Percentiles rank a stretch among this genome's conserved stretches.
Conservation (phyloP, 2,888 invertebrate species). For the Dryobotodes eremita region DNA sequence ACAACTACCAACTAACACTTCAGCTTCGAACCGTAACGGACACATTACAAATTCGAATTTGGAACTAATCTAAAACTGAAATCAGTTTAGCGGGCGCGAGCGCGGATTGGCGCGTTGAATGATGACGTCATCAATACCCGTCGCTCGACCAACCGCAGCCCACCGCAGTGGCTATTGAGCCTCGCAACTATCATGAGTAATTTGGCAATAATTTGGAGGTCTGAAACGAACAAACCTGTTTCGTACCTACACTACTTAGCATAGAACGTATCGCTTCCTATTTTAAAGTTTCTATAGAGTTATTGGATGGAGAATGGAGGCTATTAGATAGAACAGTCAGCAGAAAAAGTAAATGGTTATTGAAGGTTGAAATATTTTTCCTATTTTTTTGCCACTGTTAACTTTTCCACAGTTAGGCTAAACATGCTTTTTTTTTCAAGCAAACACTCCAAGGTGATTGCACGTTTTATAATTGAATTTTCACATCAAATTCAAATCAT, state of each 20-base stretch:
- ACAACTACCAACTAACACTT: constrained; percentile 32
- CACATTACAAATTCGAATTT: constrained; percentile 84
- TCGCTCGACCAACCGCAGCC: constrained; percentile 83
- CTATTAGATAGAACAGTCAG: neutral
- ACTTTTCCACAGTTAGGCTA: neutral
- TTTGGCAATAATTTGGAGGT: constrained; percentile 67
- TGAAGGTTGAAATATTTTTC: neutral
- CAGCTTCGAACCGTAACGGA: constrained; percentile 60
- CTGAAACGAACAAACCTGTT: constrained; percentile 49
- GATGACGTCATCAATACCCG: constrained; percentile 88
- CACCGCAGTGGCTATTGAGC: constrained; percentile 67
- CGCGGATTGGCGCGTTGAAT: constrained; percentile 86
- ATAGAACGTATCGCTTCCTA: constrained; percentile 3
- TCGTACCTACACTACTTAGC: constrained; percentile 3
- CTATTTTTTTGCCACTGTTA: neutral
- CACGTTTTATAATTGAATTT: neutral
- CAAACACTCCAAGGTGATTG: neutral
- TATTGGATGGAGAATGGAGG: too few relatives aligned
- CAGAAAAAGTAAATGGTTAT: neutral
- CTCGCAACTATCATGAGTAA: constrained; percentile 68
- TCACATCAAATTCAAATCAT: too few relatives aligned
- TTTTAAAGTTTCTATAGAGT: constrained; percentile 1
- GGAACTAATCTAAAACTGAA: constrained; percentile 85
- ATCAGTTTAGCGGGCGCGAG: constrained; percentile 81
- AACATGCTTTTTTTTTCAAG: too few relatives aligned